Evolutionary conservation across 1,140 invertebrate species (phyloP), one percentile per base, ranked within the genome.

Genomic region (Brachionus rotundiformis): DNA sequence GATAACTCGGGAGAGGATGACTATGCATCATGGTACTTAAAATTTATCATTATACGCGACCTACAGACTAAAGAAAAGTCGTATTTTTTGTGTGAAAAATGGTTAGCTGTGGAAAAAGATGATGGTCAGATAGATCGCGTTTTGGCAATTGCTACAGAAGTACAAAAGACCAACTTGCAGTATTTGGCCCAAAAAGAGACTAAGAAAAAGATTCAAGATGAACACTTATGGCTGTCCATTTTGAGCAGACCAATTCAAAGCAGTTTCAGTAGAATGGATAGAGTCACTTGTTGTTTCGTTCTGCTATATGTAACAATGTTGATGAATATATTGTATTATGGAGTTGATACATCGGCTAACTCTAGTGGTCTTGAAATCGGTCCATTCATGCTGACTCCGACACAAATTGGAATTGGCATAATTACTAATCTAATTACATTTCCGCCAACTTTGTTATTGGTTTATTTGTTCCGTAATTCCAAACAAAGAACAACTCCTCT

Each of bases 51-150:
- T 5, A 84, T 91, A 8, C 84, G 87, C 27, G 90, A 91, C 82
- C 83, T 91, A n/a, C 90, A 90, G 84, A 90, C 89, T 0, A 87
- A 88, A 25, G 84, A 88, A 73, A 89, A 89, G 73, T 90, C 86
- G 83, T 86, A 86, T 83, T 88, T 88, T 82, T 83, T 86, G 8
- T 88, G 86, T 83, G 86, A 88, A 82, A 85, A 85, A 76, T 88
- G 87, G 87, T 84, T 88, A 61, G 87, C 87, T 27, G 87, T 88
- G 4, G 86, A 88, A 61, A 86, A 87, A 77, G 85, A 85, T 59
- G 87, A 88, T 84, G 87, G 87, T 11, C 86, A 86, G 81, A 87
- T 88, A 16, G 87, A 88, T 81, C 80, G 87, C 63, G 85, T 88
- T 61, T 84, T 88, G 44, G 29, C 77, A 39, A 19, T 81, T 10